Percentiles rank a stretch among this genome's conserved stretches.
Conservation (phyloP, 2,888 invertebrate genomes). For the Acronicta leporina region DNA sequence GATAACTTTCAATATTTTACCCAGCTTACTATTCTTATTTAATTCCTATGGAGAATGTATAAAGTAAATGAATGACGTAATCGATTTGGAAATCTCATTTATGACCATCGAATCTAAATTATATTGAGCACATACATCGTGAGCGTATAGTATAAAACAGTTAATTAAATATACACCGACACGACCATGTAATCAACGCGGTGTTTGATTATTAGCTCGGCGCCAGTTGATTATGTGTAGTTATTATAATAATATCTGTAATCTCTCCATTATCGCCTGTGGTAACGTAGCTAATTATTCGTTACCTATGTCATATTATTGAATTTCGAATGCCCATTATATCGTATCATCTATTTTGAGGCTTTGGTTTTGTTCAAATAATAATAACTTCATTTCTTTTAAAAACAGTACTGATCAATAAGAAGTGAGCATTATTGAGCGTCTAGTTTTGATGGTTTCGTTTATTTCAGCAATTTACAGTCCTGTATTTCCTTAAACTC, state of each 20-base stretch:
- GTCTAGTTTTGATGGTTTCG: too few relatives aligned
- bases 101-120: constrained; percentile 27
- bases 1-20: too few relatives aligned
- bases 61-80: background rate
- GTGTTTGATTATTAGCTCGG: constrained; percentile 44
- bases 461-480: too few relatives aligned
- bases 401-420: too few relatives aligned
- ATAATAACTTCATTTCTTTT: too few relatives aligned
- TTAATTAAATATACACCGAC: constrained; percentile 38
- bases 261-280: constrained; percentile 45
- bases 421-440: too few relatives aligned
- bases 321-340: background rate
- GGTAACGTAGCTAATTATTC: constrained; percentile 31
- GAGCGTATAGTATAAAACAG: constrained; percentile 17
- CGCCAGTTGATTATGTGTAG: constrained; percentile 48
- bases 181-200: constrained; percentile 41
- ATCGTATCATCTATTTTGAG: constrained; percentile 3
- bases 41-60: background rate
- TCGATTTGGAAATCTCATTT: background rate
- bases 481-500: too few relatives aligned
- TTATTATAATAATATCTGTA: constrained; percentile 42
- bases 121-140: background rate
- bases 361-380: background rate
- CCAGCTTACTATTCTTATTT: too few relatives aligned
- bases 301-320: constrained; percentile 21